Conservation (phyloP, 2,113 vertebrate genomes). For the Hoplias malabaricus region DNA sequence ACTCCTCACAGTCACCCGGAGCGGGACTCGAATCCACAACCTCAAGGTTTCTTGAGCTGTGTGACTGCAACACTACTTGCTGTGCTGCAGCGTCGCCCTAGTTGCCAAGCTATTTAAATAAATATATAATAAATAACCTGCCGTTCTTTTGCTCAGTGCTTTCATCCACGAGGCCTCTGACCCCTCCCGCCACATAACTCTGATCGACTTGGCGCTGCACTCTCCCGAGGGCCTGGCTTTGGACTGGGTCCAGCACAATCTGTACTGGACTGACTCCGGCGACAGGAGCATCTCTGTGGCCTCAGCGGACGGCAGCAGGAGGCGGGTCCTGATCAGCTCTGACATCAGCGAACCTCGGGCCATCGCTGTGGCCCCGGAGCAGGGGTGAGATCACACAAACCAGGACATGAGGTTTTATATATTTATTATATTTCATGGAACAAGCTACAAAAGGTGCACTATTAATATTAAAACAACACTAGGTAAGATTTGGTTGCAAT, state of each 20-base stretch:
- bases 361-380: conserved; percentile 89
- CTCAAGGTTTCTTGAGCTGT: too few species aligned
- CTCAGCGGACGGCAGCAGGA: conserved; percentile 84
- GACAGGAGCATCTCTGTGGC: conserved; percentile 93
- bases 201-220: conserved; percentile 85
- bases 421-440: too few species aligned
- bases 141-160: conserved; percentile 72
- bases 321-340: conserved; percentile 83
- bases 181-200: conserved; percentile 82
- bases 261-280: conserved; percentile 97
- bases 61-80: too few species aligned
- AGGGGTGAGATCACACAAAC: conserved; percentile 88
- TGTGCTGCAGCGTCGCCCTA: too few species aligned
- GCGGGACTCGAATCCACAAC: too few species aligned
- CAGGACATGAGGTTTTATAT: too few species aligned
- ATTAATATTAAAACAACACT: too few species aligned
- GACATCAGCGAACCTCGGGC: conserved; percentile 90
- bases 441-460: too few species aligned
- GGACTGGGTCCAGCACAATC: conserved; percentile 97
- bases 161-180: conserved; percentile 91
- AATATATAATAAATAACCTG: neutral
- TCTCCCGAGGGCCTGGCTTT: conserved; percentile 91
- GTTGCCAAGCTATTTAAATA: too few species aligned
- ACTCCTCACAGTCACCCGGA: too few species aligned
- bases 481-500: too few species aligned